Evolutionary conservation across 2,888 invertebrate genomes (phyloP).

Genomic region (Hydriomena furcata): DNA sequence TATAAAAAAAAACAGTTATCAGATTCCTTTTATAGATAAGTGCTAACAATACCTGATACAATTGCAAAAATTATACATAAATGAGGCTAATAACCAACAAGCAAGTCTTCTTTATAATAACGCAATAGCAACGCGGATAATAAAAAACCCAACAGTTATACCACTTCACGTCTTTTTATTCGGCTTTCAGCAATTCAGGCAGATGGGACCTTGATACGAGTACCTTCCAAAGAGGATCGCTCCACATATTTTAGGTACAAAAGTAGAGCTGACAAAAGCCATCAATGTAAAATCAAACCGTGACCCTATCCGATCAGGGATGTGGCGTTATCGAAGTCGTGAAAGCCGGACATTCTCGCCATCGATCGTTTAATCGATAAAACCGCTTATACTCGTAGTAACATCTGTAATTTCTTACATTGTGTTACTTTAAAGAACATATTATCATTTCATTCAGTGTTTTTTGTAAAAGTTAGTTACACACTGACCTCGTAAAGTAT

Average conservation of each 20-base stretch:
- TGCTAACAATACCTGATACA: no score
- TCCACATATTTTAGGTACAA: constrained; percentile 35
- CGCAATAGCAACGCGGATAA: not conserved
- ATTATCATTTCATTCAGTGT: no score
- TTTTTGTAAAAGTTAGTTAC: no score
- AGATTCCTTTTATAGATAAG: no score
- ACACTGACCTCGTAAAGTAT: no score
- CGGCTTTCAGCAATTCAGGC: constrained; percentile 17
- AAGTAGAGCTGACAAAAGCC: constrained; percentile 35
- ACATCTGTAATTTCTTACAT: no score
- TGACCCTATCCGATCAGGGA: constrained; percentile 41
- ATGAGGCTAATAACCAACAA: not conserved
- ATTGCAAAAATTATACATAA: no score
- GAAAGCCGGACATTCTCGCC: constrained; percentile 3
- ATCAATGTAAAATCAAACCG: constrained; percentile 49
- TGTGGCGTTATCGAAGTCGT: not conserved
- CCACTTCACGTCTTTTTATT: constrained; percentile 22
- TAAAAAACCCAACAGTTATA: constrained; percentile 8
- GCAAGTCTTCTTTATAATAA: not conserved
- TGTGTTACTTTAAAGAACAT: no score
- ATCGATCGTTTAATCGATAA: no score
- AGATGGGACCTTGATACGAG: constrained; percentile 20
- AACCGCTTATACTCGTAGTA: no score
- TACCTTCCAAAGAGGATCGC: constrained; percentile 24
- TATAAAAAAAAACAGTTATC: no score